These are phyloP conservation scores for Burhinus oedicnemus DNA, from an alignment of 2,113 vertebrate species.

Conservation along the genomic window DNA sequence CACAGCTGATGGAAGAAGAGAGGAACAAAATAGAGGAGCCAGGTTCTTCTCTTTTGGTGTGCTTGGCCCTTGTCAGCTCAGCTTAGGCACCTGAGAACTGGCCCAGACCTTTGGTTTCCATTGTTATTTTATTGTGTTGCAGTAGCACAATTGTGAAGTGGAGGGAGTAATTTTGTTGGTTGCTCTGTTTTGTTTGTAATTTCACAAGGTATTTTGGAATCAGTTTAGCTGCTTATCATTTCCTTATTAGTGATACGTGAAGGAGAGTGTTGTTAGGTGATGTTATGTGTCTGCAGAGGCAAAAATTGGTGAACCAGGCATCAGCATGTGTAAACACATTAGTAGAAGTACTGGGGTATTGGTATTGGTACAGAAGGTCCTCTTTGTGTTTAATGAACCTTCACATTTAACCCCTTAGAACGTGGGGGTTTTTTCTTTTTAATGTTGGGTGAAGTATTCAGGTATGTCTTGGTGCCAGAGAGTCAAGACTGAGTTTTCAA, in stretches of 20 bases:
- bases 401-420: background rate
- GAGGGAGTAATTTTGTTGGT: background rate
- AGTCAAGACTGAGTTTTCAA: background rate
- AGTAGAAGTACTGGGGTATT: background rate
- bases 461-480: background rate
- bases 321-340: background rate
- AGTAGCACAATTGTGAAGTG: background rate
- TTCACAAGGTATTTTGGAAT: background rate
- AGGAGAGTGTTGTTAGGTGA: background rate
- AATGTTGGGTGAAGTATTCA: background rate
- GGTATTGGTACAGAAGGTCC: background rate
- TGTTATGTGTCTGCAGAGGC: background rate
- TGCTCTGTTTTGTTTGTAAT: background rate
- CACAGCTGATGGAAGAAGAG: background rate
- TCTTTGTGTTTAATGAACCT: background rate
- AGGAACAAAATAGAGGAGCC: background rate
- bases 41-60: background rate
- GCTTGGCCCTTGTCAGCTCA: background rate
- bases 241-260: background rate
- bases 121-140: background rate
- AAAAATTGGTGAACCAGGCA: background rate
- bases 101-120: background rate
- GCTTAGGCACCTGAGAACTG: background rate
- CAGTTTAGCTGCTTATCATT: background rate
- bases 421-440: background rate